Evolutionary conservation across 2,113 vertebrate species (phyloP).

Genomic region (Acinonyx jubatus): DNA sequence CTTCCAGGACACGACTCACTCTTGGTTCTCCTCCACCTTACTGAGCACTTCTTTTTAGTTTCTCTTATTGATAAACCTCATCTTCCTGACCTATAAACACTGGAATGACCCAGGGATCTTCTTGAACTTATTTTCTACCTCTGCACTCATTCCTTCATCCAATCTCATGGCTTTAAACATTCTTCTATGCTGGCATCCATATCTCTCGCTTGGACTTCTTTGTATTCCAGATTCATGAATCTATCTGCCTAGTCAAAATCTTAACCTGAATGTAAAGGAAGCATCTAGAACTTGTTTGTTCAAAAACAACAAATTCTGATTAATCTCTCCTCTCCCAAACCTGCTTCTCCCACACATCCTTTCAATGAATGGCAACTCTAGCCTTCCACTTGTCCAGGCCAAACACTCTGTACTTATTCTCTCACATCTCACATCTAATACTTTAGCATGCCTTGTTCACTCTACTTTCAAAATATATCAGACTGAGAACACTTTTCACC

Average conservation of each 20-base stretch:
- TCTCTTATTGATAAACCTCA: not conserved
- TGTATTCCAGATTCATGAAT: not conserved
- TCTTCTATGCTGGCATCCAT: not conserved
- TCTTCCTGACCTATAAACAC: not conserved
- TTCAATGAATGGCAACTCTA: not conserved
- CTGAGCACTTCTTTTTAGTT: not conserved
- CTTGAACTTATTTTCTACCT: not conserved
- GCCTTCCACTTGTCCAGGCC: not conserved
- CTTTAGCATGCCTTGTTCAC: not conserved
- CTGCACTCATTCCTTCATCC: not conserved
- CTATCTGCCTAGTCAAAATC: not conserved
- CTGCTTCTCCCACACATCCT: not conserved
- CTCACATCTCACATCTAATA: not conserved
- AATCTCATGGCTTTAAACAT: not conserved
- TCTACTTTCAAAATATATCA: not conserved
- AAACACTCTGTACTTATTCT: not conserved
- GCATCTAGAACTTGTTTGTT: not conserved
- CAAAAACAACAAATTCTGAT: not conserved
- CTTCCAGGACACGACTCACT: not conserved
- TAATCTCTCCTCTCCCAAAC: not conserved
- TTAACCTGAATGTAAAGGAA: not conserved
- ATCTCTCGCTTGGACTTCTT: not conserved
- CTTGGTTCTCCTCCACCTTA: not conserved
- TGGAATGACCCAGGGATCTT: not conserved
- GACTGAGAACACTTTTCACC: not conserved